phyloP scores from a whole-genome alignment of 2,797 vertebrate genomes.

The Alcedo atthis region DNA sequence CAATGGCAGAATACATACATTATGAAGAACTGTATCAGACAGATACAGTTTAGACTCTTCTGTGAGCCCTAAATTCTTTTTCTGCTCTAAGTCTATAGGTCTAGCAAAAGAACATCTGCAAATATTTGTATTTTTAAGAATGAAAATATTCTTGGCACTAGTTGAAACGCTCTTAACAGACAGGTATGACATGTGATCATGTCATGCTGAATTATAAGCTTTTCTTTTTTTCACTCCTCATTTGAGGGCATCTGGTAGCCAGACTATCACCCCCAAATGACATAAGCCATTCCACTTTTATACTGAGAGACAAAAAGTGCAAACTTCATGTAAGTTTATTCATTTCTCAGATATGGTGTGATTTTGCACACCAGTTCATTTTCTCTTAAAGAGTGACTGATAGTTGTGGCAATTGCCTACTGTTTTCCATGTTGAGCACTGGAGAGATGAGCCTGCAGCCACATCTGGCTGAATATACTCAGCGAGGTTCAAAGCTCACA shows the following conservation, averaged over 20 bases:
- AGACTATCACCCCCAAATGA: neutral
- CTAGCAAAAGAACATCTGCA: neutral
- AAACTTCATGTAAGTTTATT: neutral
- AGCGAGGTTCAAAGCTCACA: neutral
- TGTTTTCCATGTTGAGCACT: neutral
- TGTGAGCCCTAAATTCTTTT: neutral
- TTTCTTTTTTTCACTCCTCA: neutral
- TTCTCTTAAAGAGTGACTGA: neutral
- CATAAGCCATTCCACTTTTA: neutral
- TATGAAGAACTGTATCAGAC: neutral
- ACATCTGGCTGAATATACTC: neutral
- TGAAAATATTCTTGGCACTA: neutral
- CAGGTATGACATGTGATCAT: neutral
- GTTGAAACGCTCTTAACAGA: neutral
- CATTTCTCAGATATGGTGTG: neutral
- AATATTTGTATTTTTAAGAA: neutral
- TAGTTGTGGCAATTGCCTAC: neutral
- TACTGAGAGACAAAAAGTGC: neutral
- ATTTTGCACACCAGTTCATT: neutral
- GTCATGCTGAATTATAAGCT: neutral
- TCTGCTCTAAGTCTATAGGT: neutral
- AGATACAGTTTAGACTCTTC: neutral
- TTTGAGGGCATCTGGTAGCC: neutral
- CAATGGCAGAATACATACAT: neutral
- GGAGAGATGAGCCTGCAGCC: neutral